Base-by-base conservation (phyloP, 2,113 vertebrate species). In the Urocolius indicus region DNA sequence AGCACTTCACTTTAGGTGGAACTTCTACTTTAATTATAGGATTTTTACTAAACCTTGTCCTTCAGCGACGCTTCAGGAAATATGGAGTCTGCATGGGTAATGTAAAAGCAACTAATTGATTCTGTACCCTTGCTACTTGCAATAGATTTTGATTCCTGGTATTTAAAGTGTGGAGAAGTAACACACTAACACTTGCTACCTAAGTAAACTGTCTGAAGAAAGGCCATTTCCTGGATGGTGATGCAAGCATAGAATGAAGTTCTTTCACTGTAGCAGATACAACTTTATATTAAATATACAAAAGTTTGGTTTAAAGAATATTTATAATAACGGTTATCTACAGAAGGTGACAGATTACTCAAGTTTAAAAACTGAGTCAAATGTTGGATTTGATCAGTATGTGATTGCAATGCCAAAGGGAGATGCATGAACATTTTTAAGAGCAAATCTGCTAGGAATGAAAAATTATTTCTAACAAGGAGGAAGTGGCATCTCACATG, bases 1-100 rank as follows among this genome's bases (percentile, higher is more conserved):
- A 91, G 66, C 69, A 45, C 66, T 96, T 93, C 9, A 3, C 26
- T 75, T 93, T 65, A 82, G 86, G 69, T 3, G 4, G 46, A 91
- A 94, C 90, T 93, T 95, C 95, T 65, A 41, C 78, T 71, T 87
- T 92, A 95, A 96, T 97, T 95, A 94, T 41, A 78, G 78, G 89
- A 94, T 92, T 96, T 89, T 96, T 71, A 87, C 79, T 94, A 95
- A 91, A 97, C 84, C 87, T 76, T 80, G 89, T 48, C 93, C 89
- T 71, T 45, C 6, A 26, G 72, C 91, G 84, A 66, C 72, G 73
- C 77, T 84, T 87, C 84, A 89, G 93, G 68, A 96, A 89, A 34
- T 85, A 92, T 85, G 77, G 75, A 67, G 51, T 30, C 55, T 91
- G 92, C 90, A 89, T 66, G 68, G 32, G 68, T 32, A 90, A 94